Evolutionary conservation across 1,140 invertebrate genomes (phyloP).

Genomic region (Gryon sp.): DNA sequence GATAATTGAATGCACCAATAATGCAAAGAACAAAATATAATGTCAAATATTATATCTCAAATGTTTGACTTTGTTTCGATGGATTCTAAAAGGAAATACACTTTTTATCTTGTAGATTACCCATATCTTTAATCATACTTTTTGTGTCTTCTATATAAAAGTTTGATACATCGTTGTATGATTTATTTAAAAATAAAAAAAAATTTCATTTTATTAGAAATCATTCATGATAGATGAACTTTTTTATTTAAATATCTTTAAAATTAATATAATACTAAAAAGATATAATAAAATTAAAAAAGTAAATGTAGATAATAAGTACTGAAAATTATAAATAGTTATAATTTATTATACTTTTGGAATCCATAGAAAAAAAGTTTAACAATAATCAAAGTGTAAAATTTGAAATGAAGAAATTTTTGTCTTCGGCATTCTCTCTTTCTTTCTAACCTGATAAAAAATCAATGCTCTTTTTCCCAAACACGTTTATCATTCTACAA

Average conservation of each 20-base stretch:
- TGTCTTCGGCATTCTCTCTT: background rate
- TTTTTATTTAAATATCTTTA: no score
- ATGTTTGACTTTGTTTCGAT: slow-evolving; percentile 40
- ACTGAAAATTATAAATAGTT: no score
- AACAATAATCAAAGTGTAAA: slow-evolving; percentile 16
- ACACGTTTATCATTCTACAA: slow-evolving; percentile 40
- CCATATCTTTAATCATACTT: background rate
- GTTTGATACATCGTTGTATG: background rate
- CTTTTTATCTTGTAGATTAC: slow-evolving; percentile 11
- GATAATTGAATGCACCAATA: slow-evolving; percentile 3
- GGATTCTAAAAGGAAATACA: slow-evolving; percentile 15
- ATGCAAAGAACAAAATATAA: slow-evolving; percentile 8
- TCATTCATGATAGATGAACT: no score
- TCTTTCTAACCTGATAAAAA: slow-evolving; percentile 24
- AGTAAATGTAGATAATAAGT: no score
- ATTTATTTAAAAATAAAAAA: no score
- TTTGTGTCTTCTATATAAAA: background rate
- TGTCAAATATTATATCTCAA: slow-evolving; percentile 1
- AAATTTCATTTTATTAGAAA: no score
- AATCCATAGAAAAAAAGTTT: slow-evolving; percentile 35
- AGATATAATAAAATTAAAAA: no score
- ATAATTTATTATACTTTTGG: no score
- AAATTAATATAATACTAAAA: no score
- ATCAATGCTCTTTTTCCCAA: slow-evolving; percentile 16
- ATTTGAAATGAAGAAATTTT: no score